Percentiles rank a stretch among this genome's conserved stretches.
Conservation (phyloP, 2,888 invertebrate species). For the Doris montereyensis region DNA sequence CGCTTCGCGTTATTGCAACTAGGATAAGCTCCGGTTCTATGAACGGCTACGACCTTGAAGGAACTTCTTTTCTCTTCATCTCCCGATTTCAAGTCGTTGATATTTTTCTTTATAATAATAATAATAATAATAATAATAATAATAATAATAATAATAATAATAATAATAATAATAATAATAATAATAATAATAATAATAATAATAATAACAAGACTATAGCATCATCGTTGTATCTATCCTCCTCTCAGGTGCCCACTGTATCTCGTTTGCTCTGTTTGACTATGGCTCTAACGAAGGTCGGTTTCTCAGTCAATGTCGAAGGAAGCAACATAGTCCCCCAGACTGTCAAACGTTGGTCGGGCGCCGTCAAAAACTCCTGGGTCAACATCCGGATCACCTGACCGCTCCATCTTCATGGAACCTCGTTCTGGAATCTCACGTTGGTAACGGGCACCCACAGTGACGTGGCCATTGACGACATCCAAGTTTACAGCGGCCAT, state of each 20-base stretch:
- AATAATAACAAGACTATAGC: too few species aligned
- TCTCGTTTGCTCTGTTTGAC: conserved; percentile 37
- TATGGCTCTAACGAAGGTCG: conserved; percentile 28
- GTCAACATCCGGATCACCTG: conserved; percentile 30
- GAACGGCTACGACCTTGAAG: too few species aligned
- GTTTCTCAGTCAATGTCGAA: conserved; percentile 27
- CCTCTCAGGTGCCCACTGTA: conserved; percentile 20
- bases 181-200: too few species aligned
- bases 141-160: too few species aligned
- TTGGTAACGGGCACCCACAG: conserved; percentile 30
- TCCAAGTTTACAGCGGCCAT: conserved; percentile 31
- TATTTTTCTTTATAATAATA: too few species aligned
- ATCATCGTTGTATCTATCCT: too few species aligned
- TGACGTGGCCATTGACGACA: conserved; percentile 39
- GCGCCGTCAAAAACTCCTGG: conserved; percentile 32
- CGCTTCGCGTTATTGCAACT: too few species aligned
- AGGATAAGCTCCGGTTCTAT: too few species aligned
- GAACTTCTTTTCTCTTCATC: too few species aligned
- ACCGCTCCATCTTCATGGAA: conserved; percentile 29
- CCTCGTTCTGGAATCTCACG: conserved; percentile 30
- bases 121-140: too few species aligned
- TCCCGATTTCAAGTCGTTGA: too few species aligned
- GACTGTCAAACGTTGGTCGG: conserved; percentile 30
- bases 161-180: too few species aligned
- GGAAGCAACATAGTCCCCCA: conserved; percentile 31